phyloP scores from a whole-genome alignment of 2,888 invertebrate genomes.

The Metalampra italica region DNA sequence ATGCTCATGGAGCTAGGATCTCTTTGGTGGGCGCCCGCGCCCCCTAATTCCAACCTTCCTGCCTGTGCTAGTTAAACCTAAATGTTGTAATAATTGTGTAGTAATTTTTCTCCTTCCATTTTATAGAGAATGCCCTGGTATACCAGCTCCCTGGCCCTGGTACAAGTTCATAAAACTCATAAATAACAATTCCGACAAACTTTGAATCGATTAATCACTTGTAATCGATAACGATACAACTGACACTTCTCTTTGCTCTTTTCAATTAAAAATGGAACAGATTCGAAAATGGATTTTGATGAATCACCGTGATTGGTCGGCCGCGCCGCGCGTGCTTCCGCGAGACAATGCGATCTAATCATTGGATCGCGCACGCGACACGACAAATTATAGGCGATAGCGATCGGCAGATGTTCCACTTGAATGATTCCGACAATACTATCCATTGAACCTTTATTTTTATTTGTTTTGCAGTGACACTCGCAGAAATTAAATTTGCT shows the following conservation, averaged over 20 bases:
- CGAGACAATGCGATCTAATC: constrained; percentile 51
- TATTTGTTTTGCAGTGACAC: constrained; percentile 1
- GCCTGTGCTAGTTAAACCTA: no score
- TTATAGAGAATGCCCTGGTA: no score
- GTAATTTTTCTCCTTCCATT: no score
- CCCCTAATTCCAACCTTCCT: no score
- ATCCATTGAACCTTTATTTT: constrained; percentile 11
- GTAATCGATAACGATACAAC: constrained; percentile 41
- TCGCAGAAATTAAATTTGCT: not conserved
- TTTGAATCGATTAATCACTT: constrained; percentile 45
- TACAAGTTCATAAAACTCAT: not conserved
- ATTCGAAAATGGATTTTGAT: constrained; percentile 56
- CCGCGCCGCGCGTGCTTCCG: constrained; percentile 27
- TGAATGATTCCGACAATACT: constrained; percentile 15
- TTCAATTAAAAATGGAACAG: constrained; percentile 60
- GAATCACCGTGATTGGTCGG: constrained; percentile 54
- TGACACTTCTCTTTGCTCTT: constrained; percentile 42
- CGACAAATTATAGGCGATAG: constrained; percentile 54
- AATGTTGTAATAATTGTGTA: no score
- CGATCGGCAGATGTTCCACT: constrained; percentile 54
- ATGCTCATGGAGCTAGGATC: no score
- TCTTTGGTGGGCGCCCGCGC: no score
- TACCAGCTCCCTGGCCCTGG: no score
- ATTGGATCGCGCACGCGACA: constrained; percentile 49
- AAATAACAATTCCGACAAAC: constrained; percentile 7